Base-by-base conservation (phyloP, 2,888 invertebrate species). In the Temnothorax rugatulus region DNA sequence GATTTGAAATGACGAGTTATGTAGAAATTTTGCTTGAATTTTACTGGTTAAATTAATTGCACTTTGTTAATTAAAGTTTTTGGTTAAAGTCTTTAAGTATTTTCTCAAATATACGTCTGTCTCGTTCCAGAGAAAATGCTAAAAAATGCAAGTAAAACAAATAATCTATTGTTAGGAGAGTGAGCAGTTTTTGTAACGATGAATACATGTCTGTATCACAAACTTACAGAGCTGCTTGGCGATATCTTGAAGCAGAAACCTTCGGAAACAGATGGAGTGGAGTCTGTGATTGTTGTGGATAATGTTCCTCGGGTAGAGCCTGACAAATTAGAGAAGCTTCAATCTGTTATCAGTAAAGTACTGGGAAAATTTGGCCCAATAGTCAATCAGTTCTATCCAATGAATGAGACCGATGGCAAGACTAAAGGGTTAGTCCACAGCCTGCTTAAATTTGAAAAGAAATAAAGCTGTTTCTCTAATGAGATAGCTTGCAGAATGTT, bases 271-370 rank as follows among this genome's bases (percentile, higher is more conserved):
- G 99, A 99, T 95, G 99, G 99, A 68, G 98, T 99, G 81, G 99
- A 99, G 95, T 98, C 98, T 92, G 98, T 99, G 71, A 97, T 99
- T 89, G 98, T 99, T 15, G 98, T 99, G 13, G 99, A 99, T 94
- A 99, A 99, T 89, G 98, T 99, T 82, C 99, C 99, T 61, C 97
- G 98, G 95, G 99, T 99, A 90, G 99, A 98, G 76, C 97, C 98
- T 52, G 98, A 98, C 90, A 97, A 99, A 77, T 95, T 99, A 88
- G 98, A 99, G 84, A 99, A 99, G 95, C 96, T 99, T 64, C 98
- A 98, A 94, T 97, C 97, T 85, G 99, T 99, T 34, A 97, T 99
- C 90, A 97, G 97, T 85, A 99, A 99, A 95, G 96, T 99, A 74
- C 99, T 99, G 95, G 96, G 97, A 79, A 98, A 98, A 93, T 98